A percentile compares a stretch with the other conserved stretches of the same genome.
Conservation (phyloP, 2,113 vertebrate species). For the Hemibagrus wyckioides region DNA sequence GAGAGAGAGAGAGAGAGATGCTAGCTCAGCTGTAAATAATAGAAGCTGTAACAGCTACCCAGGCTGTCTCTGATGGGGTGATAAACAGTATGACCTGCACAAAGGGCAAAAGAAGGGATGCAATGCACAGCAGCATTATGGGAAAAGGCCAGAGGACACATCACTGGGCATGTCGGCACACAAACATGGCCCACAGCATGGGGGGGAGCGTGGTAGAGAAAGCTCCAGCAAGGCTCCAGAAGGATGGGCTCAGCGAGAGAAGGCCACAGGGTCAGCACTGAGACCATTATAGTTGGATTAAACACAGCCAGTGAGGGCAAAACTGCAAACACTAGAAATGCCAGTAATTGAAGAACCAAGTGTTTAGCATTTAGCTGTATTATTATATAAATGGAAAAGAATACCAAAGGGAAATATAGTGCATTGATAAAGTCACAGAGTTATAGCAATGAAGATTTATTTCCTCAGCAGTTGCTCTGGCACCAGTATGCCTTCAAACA, state of each 20-base stretch:
- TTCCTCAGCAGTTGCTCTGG: slow-evolving; percentile 55
- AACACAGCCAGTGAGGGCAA: slow-evolving; percentile 48
- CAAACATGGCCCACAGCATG: slow-evolving; percentile 24
- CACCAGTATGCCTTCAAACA: slow-evolving; percentile 65
- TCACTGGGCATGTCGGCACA: slow-evolving; percentile 18
- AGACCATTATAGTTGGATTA: slow-evolving; percentile 59
- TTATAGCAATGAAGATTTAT: slow-evolving; percentile 27
- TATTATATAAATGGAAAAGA: neutral
- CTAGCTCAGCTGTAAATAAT: slow-evolving; percentile 62
- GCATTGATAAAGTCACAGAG: slow-evolving; percentile 14
- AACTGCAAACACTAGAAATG: slow-evolving; percentile 18
- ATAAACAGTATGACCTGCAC: slow-evolving; percentile 42
- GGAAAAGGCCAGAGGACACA: slow-evolving; percentile 48
- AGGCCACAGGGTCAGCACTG: slow-evolving; percentile 62
- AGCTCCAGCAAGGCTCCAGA: slow-evolving; percentile 32
- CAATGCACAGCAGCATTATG: slow-evolving; percentile 51
- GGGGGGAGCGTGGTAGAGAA: slow-evolving; percentile 20
- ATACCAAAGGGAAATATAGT: neutral
- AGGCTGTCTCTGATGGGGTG: slow-evolving; percentile 42
- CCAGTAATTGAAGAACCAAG: neutral
- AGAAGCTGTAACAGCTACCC: slow-evolving; percentile 40
- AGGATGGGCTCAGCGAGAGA: slow-evolving; percentile 57
- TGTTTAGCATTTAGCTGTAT: neutral
- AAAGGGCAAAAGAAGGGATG: slow-evolving; percentile 26
- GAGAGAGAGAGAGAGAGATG: slow-evolving; percentile 44